These are phyloP conservation scores for Thamnaconus septentrionalis DNA, from an alignment of 2,113 vertebrate genomes.

Conservation along the genomic window DNA sequence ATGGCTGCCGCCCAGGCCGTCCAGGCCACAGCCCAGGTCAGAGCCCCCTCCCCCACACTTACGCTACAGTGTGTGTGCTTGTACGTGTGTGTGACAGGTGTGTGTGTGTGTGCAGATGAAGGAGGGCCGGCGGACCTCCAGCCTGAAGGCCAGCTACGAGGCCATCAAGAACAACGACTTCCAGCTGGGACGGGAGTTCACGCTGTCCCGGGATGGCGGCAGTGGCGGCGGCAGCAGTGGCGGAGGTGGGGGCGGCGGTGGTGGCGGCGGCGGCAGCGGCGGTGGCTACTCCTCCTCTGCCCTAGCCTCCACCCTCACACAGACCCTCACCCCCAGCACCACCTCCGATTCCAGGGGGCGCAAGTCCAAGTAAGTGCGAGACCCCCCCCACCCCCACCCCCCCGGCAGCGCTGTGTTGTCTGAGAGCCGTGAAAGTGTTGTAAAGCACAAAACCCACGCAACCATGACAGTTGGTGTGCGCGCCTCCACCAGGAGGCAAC, in stretches of 20 bases:
- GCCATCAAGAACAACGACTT: conserved; percentile 99
- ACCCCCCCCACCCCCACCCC: too few species aligned
- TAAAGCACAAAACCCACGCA: too few species aligned
- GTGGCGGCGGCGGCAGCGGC: too few species aligned
- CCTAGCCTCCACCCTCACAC: conserved; percentile 92
- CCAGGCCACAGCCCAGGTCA: conserved; percentile 95
- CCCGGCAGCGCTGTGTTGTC: too few species aligned
- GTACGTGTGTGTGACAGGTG: neutral
- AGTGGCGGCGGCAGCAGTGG: too few species aligned
- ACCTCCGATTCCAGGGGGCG: conserved; percentile 90
- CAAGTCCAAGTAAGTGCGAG: conserved; percentile 90
- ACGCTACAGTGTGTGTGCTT: neutral
- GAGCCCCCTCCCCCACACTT: neutral
- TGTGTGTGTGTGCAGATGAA: conserved; percentile 85
- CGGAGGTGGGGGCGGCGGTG: too few species aligned
- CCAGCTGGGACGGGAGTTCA: conserved; percentile 90
- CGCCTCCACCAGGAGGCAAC: too few species aligned
- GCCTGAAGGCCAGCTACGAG: conserved; percentile 96
- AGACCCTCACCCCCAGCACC: conserved; percentile 85
- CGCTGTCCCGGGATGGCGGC: conserved; percentile 82
- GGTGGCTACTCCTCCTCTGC: conserved; percentile 87
- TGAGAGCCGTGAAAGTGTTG: too few species aligned
- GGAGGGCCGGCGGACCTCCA: conserved; percentile 94
- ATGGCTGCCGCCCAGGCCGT: conserved; percentile 99
- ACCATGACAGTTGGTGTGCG: too few species aligned